phyloP scores from a whole-genome alignment of 2,113 vertebrate genomes.

The Ammodytes dubius region DNA sequence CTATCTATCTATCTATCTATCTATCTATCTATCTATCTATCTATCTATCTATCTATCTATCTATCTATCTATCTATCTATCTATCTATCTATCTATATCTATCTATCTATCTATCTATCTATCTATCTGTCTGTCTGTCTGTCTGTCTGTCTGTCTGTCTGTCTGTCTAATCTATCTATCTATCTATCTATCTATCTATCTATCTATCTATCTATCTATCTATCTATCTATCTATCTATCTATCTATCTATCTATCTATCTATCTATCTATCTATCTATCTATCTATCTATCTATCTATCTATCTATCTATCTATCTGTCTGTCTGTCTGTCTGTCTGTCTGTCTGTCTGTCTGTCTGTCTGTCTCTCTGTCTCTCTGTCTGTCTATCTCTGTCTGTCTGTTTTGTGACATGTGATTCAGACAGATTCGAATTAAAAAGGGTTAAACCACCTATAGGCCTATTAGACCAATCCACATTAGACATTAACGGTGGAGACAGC shows the following conservation, averaged over 20 bases:
- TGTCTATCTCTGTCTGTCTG: background rate
- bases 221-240: background rate
- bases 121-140: background rate
- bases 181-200: too few species aligned
- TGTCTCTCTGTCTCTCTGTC: background rate
- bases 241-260: background rate
- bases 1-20: constrained; percentile 3
- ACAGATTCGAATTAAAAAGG: background rate
- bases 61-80: constrained; percentile 4
- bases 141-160: background rate
- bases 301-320: background rate
- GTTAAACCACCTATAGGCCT: background rate
- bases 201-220: background rate
- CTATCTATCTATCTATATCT: background rate
- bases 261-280: background rate
- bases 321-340: background rate
- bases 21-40: constrained; percentile 10
- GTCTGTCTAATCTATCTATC: too few species aligned
- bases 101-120: constrained; percentile 12
- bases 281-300: background rate
- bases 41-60: constrained; percentile 5
- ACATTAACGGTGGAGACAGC: background rate
- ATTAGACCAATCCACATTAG: background rate
- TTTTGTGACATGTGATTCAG: too few species aligned
- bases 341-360: background rate